Conservation (phyloP, 2,888 invertebrate genomes). For the Nymphalis polychloros region DNA sequence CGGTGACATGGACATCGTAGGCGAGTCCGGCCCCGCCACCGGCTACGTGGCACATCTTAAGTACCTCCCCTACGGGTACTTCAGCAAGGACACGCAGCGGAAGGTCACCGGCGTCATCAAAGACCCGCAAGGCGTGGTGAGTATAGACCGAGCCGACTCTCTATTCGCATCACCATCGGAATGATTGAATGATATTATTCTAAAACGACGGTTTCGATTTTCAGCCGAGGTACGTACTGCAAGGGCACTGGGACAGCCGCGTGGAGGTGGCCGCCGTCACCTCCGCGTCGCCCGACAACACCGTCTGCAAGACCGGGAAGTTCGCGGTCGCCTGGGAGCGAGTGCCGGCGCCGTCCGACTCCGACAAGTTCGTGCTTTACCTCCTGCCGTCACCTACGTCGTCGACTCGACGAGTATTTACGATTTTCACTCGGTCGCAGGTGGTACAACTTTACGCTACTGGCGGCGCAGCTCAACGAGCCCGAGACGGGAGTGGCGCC, state of each 20-base stretch:
- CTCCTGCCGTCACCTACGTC: not conserved
- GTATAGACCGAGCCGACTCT: conserved; percentile 37
- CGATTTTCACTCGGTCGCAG: conserved; percentile 40
- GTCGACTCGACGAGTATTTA: not conserved
- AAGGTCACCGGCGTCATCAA: conserved; percentile 92
- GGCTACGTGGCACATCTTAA: conserved; percentile 98
- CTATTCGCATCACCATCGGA: not conserved
- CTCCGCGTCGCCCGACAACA: conserved; percentile 87
- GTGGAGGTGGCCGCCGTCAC: conserved; percentile 97
- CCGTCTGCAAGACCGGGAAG: conserved; percentile 95
- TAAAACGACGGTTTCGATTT: not conserved
- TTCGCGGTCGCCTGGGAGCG: conserved; percentile 94
- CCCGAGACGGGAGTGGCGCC: conserved; percentile 95
- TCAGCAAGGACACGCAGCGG: conserved; percentile 96
- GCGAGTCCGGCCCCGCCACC: conserved; percentile 88
- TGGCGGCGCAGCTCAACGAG: conserved; percentile 98
- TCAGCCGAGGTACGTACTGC: conserved; percentile 89
- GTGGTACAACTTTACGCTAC: conserved; percentile 96
- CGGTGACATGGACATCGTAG: conserved; percentile 98
- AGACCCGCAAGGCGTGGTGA: conserved; percentile 86
- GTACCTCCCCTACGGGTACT: conserved; percentile 99
- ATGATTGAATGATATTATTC: too few relatives aligned
- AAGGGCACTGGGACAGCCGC: conserved; percentile 96
- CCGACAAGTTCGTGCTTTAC: conserved; percentile 77
- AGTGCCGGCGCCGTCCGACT: conserved; percentile 85